A percentile compares a stretch with the other conserved stretches of the same genome.
These are phyloP conservation scores for Agapornis canus DNA, from an alignment of 2,797 vertebrate species.

Conservation along the genomic window DNA sequence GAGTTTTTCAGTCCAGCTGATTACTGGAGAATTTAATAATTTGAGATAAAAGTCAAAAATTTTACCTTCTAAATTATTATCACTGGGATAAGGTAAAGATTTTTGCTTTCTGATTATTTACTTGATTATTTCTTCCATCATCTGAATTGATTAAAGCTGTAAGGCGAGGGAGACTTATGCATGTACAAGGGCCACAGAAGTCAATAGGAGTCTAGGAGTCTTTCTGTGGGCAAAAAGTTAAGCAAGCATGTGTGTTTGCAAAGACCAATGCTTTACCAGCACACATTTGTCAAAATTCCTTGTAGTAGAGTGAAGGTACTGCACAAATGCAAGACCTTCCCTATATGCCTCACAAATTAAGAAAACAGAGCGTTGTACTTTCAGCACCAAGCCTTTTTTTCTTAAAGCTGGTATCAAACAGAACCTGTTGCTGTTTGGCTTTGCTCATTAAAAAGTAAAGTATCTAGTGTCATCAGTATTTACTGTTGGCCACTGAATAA, in stretches of 20 bases:
- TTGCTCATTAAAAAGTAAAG: background rate
- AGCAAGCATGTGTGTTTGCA: background rate
- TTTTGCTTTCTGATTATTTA: background rate
- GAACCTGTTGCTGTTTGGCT: background rate
- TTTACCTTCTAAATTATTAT: background rate
- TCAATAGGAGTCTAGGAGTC: background rate
- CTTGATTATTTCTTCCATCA: background rate
- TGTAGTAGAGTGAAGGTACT: background rate
- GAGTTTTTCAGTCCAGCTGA: background rate
- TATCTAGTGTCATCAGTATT: background rate
- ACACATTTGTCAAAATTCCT: background rate
- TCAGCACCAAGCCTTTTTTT: background rate
- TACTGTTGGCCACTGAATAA: background rate
- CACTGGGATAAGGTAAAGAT: background rate
- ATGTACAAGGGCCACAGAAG: fast-evolving
- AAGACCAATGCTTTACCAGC: fast-evolving
- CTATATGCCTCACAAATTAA: background rate
- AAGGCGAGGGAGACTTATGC: background rate
- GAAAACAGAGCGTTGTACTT: background rate
- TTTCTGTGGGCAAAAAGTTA: fast-evolving
- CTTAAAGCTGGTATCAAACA: background rate
- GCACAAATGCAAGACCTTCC: background rate
- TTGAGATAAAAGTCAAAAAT: background rate
- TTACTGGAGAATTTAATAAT: background rate
- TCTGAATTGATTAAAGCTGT: background rate